Conservation (phyloP, 2,797 vertebrate species). For the Lepilemur ruficaudatus region DNA sequence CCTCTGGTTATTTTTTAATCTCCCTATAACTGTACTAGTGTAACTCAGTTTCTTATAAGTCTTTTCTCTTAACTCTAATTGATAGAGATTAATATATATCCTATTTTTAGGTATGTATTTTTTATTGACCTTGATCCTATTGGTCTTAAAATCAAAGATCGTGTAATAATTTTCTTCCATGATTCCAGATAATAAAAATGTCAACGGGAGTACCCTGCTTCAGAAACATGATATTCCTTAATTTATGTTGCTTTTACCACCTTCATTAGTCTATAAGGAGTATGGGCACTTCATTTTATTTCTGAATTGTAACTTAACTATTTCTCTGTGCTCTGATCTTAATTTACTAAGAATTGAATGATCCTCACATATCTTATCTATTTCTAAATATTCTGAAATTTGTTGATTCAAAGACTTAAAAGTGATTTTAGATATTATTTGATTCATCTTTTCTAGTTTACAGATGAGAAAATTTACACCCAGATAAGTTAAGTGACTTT, state of each 20-base stretch:
- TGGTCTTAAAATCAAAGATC: neutral
- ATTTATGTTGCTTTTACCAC: neutral
- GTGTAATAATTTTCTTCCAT: neutral
- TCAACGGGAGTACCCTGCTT: neutral
- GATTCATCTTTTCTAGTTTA: neutral
- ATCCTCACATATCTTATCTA: neutral
- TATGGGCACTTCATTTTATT: neutral
- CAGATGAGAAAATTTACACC: neutral
- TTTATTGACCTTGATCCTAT: neutral
- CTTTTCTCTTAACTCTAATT: neutral
- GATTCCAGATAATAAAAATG: neutral
- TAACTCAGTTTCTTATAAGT: neutral
- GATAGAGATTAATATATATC: neutral
- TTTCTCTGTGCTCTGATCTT: neutral
- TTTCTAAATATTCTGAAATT: slow-evolving; percentile 10
- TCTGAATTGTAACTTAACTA: neutral
- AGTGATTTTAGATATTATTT: neutral
- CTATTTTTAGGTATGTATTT: neutral
- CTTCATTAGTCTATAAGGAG: neutral
- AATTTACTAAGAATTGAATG: neutral
- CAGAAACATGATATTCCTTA: neutral
- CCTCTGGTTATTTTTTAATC: neutral
- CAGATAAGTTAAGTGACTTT: neutral
- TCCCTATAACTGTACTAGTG: neutral
- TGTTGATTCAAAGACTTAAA: neutral